These are phyloP conservation scores for Acrocyrtus sp. DNA, from an alignment of 2,888 invertebrate species.

Conservation along the genomic window DNA sequence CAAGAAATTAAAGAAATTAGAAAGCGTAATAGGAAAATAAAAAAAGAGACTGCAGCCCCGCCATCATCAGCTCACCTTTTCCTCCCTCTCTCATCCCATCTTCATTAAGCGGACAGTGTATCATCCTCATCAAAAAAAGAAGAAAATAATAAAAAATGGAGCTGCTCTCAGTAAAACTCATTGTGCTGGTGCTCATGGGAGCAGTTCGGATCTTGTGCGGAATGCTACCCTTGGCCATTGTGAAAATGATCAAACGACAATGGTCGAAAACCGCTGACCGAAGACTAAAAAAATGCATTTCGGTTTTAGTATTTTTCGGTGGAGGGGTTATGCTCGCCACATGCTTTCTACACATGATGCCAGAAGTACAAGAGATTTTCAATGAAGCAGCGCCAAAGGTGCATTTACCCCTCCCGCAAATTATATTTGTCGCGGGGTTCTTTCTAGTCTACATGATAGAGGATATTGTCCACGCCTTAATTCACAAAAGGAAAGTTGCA, in stretches of 20 bases:
- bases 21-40: constrained; percentile 20
- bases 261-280: constrained; percentile 46
- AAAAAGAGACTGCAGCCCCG: too few species aligned
- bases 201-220: constrained; percentile 69
- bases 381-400: constrained; percentile 47
- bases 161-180: constrained; percentile 67
- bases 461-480: constrained; percentile 66
- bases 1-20: constrained; percentile 33
- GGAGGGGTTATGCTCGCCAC: constrained; percentile 72
- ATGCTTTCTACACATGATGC: constrained; percentile 72
- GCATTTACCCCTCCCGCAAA: constrained; percentile 68
- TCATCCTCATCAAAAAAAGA: constrained; percentile 27
- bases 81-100: background rate
- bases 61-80: background rate
- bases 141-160: too few species aligned
- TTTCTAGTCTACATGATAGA: constrained; percentile 71
- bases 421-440: constrained; percentile 70
- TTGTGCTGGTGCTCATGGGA: constrained; percentile 69
- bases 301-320: constrained; percentile 68
- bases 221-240: constrained; percentile 69
- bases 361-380: constrained; percentile 68
- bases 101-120: background rate
- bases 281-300: constrained; percentile 62
- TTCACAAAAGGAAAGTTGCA: constrained; percentile 59
- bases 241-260: constrained; percentile 64